Evolutionary conservation across 2,888 invertebrate species (phyloP), one percentile per base, ranked within the genome.

Genomic region (Machimus rusticus): DNA sequence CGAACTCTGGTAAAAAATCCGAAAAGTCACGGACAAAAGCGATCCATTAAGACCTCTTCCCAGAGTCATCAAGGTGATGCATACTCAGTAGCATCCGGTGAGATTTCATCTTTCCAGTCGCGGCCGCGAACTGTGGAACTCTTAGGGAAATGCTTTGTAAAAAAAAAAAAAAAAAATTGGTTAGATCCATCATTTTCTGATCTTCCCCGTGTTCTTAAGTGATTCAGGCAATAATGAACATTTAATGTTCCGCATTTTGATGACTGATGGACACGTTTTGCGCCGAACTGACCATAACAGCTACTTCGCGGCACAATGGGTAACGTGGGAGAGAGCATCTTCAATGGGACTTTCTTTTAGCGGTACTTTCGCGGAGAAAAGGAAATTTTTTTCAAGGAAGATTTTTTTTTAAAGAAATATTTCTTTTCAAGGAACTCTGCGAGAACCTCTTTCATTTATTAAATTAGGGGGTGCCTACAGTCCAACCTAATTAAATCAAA

Each of bases 1-100:
- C 23, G 4, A 28, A 66, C 4, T 12, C 5, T 74, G 34, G 28
- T 16, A 39, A 78, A 43, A 78, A 43, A 23, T 78, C 39, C 78
- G 37, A 78, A 78, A 78, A 78, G 78, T 78, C 78, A 78, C 78
- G 78, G 78, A 78, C 78, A 78, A 78, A 78, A 78, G 78, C 43
- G 43, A 78, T 78, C 78, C 78, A 78, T 78, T 78, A 78, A 78
- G 78, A 43, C 78, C 43, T 78, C 78, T 78, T 78, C 78, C 78
- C 78, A 78, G 43, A 78, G 78, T 43, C 28, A 78, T 78, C 78
- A 78, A 43, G 39, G 39, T 43, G 78, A 39, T 43, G 43, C 43
- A 43, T 78, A 78, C 78, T 39, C 78, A 23, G 78, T 78, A 78
- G 78, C 78, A 78, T 78, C 78, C 78, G 78, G 78, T 43, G 39